A percentile compares a stretch with the other conserved stretches of the same genome.
Conservation (phyloP, 35 echinoderm and acorn worm species). For the Holothuria glaberrima region DNA sequence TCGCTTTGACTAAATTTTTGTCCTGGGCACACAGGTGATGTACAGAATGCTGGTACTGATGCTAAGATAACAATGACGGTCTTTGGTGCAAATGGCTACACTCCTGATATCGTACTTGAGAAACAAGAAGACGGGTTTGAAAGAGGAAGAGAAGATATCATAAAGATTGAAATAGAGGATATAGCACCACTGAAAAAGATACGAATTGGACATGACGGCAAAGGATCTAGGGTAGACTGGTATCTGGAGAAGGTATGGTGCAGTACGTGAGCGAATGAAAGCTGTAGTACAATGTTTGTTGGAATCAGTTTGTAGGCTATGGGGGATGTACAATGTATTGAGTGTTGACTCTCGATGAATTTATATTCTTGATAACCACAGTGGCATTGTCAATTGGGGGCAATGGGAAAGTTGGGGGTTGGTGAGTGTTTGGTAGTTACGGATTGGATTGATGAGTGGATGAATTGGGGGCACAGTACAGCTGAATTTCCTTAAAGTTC, state of each 20-base stretch:
- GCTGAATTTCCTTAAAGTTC: too few species aligned
- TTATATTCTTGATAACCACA: too few species aligned
- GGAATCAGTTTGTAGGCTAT: neutral
- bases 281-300: neutral
- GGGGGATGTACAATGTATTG: neutral
- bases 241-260: constrained; percentile 91
- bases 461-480: too few species aligned
- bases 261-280: neutral
- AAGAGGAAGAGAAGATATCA: constrained; percentile 84
- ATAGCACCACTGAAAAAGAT: constrained; percentile 94
- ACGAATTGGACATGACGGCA: constrained; percentile 86
- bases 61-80: constrained; percentile 77
- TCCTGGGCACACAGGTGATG: constrained; percentile 81
- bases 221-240: constrained; percentile 89
- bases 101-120: constrained; percentile 83
- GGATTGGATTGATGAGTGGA: too few species aligned
- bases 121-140: constrained; percentile 93
- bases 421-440: too few species aligned
- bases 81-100: constrained; percentile 89
- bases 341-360: too few species aligned
- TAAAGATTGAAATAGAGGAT: constrained; percentile 97
- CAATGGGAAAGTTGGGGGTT: too few species aligned
- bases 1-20: too few species aligned
- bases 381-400: too few species aligned
- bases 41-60: constrained; percentile 89